Conservation (phyloP, 2,888 invertebrate genomes). For the Polymixis lichenea region DNA sequence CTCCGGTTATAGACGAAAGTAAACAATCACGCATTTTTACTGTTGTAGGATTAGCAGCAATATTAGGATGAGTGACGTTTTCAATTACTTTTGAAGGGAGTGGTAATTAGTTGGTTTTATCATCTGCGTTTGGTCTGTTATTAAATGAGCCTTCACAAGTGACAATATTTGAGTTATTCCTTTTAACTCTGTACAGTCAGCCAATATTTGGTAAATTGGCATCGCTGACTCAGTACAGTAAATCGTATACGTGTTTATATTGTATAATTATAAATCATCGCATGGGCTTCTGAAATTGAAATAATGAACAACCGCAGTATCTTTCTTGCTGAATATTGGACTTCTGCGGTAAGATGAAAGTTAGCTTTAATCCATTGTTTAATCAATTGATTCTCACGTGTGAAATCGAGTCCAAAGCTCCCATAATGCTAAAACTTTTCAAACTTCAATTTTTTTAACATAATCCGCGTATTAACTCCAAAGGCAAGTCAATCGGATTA, state of each 20-base stretch:
- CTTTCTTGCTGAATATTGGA: background rate
- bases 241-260: no score
- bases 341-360: conserved; percentile 37
- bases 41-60: conserved; percentile 33
- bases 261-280: no score
- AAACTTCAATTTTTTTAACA: conserved; percentile 49
- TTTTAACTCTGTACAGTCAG: background rate
- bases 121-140: background rate
- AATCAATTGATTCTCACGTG: conserved; percentile 27
- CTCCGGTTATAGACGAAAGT: conserved; percentile 39
- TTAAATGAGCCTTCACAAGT: background rate
- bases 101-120: background rate
- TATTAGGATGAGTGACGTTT: conserved; percentile 11
- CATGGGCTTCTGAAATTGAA: background rate
- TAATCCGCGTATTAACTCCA: conserved; percentile 42
- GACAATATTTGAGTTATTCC: background rate
- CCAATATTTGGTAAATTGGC: no score
- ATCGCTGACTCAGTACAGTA: no score
- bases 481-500: conserved; percentile 42
- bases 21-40: conserved; percentile 45
- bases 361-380: conserved; percentile 31
- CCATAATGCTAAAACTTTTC: conserved; percentile 25
- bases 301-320: background rate
- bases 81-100: conserved; percentile 12
- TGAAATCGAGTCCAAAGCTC: conserved; percentile 37